Evolutionary conservation across 1,140 invertebrate genomes (phyloP).

Genomic region (Megalonaias nervosa): DNA sequence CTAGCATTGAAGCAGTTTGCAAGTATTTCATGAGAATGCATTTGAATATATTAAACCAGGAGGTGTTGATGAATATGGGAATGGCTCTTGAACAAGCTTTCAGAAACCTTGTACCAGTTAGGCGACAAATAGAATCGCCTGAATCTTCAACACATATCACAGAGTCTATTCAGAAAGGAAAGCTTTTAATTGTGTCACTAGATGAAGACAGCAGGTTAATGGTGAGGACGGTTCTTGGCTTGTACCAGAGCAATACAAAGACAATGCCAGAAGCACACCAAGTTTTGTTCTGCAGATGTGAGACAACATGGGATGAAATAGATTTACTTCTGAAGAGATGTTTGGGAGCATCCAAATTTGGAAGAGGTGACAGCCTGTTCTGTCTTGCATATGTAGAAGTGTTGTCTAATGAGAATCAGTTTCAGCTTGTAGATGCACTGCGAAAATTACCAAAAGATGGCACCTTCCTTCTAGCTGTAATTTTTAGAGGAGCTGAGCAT

Average conservation of each 20-base stretch:
- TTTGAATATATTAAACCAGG: too few relatives aligned
- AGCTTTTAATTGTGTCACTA: constrained; percentile 12
- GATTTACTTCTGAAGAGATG: constrained; percentile 36
- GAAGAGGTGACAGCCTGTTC: constrained; percentile 14
- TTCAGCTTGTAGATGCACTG: constrained; percentile 32
- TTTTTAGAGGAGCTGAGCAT: constrained; percentile 31
- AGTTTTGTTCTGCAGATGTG: constrained; percentile 38
- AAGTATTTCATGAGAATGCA: too few relatives aligned
- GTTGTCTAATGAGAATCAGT: constrained; percentile 35
- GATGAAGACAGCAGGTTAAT: constrained; percentile 18
- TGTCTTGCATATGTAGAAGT: constrained; percentile 44
- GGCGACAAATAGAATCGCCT: too few relatives aligned
- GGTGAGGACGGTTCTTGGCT: constrained; percentile 37
- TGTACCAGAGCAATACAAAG: constrained; percentile 40
- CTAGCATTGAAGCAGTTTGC: background rate
- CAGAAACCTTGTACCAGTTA: too few relatives aligned
- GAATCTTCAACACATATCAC: background rate
- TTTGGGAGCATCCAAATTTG: background rate
- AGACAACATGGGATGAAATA: constrained; percentile 41
- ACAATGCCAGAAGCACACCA: constrained; percentile 41
- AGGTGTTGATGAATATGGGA: too few relatives aligned
- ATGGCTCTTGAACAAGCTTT: too few relatives aligned
- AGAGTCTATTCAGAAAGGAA: constrained; percentile 14
- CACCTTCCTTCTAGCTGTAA: constrained; percentile 22
- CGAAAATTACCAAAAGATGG: background rate